Base-by-base conservation (phyloP, 2,113 vertebrate genomes). In the Lagenorhynchus albirostris region DNA sequence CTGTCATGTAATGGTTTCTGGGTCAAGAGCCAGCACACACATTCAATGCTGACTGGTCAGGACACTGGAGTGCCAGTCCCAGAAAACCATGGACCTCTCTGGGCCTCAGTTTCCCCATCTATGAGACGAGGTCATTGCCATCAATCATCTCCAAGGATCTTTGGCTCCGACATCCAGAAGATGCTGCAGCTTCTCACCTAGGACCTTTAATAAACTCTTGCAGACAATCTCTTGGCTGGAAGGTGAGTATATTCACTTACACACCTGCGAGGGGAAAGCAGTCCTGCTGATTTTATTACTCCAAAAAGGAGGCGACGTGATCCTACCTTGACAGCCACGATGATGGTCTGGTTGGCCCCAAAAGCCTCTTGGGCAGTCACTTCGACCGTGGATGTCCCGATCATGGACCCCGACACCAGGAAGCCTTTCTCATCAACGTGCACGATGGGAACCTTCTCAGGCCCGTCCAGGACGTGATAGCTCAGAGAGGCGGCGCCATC, bases 361-460 rank as follows among this genome's bases (percentile, higher is more conserved):
- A 99, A 99, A 33, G 98, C 95, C 96, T 99, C 99, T 29, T 99
- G 99, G 0, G 99, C 99, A 81, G 98, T 99, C 89, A 99, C 98
- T 98, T 99, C 99, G 7, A 99, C 96, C 0, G 98, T 99, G 33
- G 99, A 99, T 0, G 96, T 98, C 67, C 99, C 99, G 0, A 99
- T 99, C 41, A 98, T 97, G 5, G 99, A 99, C 2, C 99, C 99
- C 0, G 99, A 99, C 2, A 89, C 98, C 53, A 99, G 99, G 60
- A 99, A 97, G 82, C 99, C 99, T 87, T 99, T 99, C 81, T 99
- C 98, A 50, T 99, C 99, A 0, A 99, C 97, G 60, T 99, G 99
- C 55, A 99, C 98, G 0, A 99, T 97, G n/a, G 99, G 98, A 83
- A 94, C 81, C 96, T 99, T 99, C 67, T 99, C 99, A 0, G 99